Percentiles rank a stretch among this genome's conserved stretches.
Conservation (phyloP, 2,888 invertebrate species). For the Nomada hirtipes region DNA sequence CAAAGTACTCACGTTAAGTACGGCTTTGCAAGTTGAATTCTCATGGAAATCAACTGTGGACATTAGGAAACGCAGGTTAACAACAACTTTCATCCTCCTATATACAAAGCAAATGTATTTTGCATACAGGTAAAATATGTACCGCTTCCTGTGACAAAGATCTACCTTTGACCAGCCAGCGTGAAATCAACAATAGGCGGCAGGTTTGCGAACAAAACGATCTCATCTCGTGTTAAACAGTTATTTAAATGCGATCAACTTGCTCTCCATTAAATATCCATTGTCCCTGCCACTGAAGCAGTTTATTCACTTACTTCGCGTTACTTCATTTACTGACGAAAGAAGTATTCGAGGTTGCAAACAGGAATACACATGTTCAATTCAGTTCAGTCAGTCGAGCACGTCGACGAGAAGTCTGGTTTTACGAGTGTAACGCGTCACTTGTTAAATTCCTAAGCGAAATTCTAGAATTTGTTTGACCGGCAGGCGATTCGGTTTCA, state of each 20-base stretch:
- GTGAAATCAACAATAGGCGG: slow-evolving; percentile 1
- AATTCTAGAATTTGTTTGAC: slow-evolving; percentile 63
- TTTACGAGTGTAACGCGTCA: slow-evolving; percentile 26
- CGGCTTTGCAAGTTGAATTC: slow-evolving; percentile 53
- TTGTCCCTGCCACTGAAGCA: neutral
- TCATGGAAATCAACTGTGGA: slow-evolving; percentile 13
- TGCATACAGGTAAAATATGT: neutral
- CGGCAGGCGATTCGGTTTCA: slow-evolving; percentile 51
- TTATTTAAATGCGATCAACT: neutral
- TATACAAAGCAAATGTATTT: slow-evolving; percentile 30
- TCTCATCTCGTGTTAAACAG: neutral
- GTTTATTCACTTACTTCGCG: neutral
- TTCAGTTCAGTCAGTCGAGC: neutral
- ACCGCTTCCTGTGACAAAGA: slow-evolving; percentile 9
- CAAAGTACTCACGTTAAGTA: slow-evolving; percentile 51
- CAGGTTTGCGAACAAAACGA: neutral
- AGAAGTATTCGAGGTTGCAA: no score
- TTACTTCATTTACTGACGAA: neutral
- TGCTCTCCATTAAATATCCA: neutral
- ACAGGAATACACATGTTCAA: neutral
- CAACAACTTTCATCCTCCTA: slow-evolving; percentile 35
- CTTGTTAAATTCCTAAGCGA: slow-evolving; percentile 40
- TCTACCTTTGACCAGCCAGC: neutral
- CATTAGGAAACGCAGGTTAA: slow-evolving; percentile 13
- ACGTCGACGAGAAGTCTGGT: slow-evolving; percentile 15